Evolutionary conservation across 2,888 invertebrate species (phyloP).

Genomic region (Orthonevra nobilis): DNA sequence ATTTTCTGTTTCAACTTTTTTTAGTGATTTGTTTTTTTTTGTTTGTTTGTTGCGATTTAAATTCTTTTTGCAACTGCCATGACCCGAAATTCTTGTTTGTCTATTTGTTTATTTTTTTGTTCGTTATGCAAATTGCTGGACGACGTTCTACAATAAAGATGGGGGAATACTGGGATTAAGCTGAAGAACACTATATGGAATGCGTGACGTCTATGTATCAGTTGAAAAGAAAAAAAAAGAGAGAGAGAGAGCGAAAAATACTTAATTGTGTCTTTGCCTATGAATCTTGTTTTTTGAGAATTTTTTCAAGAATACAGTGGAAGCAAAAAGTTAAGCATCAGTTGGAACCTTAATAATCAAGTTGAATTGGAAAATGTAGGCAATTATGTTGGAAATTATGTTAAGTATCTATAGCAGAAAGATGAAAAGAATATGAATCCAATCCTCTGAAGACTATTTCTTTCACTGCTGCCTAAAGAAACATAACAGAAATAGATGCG

Average conservation of each 20-base stretch:
- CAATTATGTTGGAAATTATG: too few species aligned
- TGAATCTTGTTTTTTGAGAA: constrained; percentile 27
- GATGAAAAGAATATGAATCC: too few species aligned
- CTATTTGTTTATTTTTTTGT: constrained; percentile 54
- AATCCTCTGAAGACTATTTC: too few species aligned
- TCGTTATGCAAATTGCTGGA: constrained; percentile 45
- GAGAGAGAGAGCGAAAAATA: neutral
- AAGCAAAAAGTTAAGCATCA: neutral
- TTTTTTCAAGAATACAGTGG: constrained; percentile 37
- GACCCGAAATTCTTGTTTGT: constrained; percentile 68
- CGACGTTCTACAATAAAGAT: neutral
- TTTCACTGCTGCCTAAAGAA: too few species aligned
- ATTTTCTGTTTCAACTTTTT: constrained; percentile 19
- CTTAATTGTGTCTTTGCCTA: too few species aligned
- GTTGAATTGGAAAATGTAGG: too few species aligned
- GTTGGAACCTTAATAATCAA: too few species aligned
- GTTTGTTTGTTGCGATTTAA: constrained; percentile 25
- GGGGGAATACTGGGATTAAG: constrained; percentile 6
- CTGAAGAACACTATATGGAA: constrained; percentile 8
- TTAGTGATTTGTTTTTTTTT: constrained; percentile 2
- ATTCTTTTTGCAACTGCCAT: constrained; percentile 57
- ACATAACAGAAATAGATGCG: too few species aligned
- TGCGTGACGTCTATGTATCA: constrained; percentile 22
- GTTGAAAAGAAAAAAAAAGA: neutral
- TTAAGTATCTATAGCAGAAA: too few species aligned